Evolutionary conservation across 2,797 vertebrate species (phyloP).

Genomic region (Sorex maritimensis): DNA sequence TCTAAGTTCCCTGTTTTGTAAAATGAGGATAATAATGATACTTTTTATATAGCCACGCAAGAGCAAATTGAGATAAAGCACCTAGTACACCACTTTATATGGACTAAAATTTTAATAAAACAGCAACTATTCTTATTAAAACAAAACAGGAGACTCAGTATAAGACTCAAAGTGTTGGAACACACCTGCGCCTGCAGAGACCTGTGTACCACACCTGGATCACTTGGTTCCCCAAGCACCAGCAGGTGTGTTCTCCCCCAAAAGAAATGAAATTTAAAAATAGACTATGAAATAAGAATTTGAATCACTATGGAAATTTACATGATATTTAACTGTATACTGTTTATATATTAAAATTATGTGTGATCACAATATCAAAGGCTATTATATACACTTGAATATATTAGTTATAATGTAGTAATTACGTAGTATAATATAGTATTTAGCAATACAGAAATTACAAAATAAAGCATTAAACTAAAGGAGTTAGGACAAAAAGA

Average conservation of each 20-base stretch:
- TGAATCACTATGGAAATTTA: background rate
- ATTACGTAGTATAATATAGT: background rate
- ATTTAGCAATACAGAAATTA: slow-evolving; percentile 22
- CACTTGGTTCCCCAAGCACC: no score
- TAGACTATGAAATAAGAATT: background rate
- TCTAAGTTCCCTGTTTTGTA: background rate
- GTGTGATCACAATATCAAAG: background rate
- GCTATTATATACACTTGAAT: background rate
- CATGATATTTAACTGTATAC: background rate
- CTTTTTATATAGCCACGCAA: slow-evolving; percentile 13
- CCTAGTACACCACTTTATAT: background rate
- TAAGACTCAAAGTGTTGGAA: slow-evolving; percentile 27
- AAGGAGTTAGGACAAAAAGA: slow-evolving; percentile 44
- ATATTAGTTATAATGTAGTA: background rate
- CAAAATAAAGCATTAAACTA: slow-evolving; percentile 41
- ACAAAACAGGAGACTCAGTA: background rate
- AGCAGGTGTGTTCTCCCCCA: no score
- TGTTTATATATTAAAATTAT: background rate
- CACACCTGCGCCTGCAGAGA: background rate
- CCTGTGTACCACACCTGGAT: no score
- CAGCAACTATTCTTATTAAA: slow-evolving; percentile 9
- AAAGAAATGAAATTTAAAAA: no score
- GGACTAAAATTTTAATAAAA: slow-evolving; percentile 47
- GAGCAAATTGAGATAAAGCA: slow-evolving; percentile 13
- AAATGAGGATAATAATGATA: background rate